These are phyloP conservation scores for Luidia sarsii DNA, from an alignment of 53 echinoderm and acorn worm species.

Conservation along the genomic window DNA sequence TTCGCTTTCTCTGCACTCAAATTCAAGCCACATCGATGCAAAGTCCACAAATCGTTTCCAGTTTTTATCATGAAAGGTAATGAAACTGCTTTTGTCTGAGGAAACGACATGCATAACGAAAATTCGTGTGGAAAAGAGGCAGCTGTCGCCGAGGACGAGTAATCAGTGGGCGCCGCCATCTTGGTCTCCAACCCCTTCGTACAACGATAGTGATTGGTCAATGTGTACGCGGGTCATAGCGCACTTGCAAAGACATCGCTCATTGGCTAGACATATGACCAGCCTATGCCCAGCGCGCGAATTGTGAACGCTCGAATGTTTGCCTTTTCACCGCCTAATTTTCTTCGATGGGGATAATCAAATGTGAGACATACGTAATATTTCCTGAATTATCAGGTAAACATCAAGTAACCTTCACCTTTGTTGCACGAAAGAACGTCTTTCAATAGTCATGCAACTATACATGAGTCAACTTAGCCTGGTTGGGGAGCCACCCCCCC, in stretches of 20 bases:
- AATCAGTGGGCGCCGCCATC: slow-evolving; percentile 12
- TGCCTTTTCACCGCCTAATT: no score
- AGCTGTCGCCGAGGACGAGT: not conserved
- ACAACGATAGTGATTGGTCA: slow-evolving; percentile 5
- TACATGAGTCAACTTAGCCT: no score
- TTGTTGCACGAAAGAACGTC: slow-evolving; percentile 6
- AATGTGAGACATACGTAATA: not conserved
- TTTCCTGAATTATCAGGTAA: not conserved
- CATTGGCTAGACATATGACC: not conserved
- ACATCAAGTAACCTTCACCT: not conserved
- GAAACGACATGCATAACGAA: slow-evolving; percentile 11
- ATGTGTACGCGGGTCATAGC: not conserved
- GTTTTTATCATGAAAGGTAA: not conserved
- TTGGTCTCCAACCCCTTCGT: not conserved
- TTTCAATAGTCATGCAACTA: no score
- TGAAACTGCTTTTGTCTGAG: not conserved
- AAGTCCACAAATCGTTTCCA: slow-evolving; percentile 21
- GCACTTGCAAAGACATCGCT: not conserved
- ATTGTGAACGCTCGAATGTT: not conserved
- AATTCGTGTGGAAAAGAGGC: not conserved
- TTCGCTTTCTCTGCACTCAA: slow-evolving; percentile 11
- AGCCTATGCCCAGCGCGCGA: not conserved
- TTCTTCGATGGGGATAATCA: not conserved
- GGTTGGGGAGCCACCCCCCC: no score
- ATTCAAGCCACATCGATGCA: slow-evolving; percentile 1